Evolutionary conservation across 1,140 invertebrate species (phyloP).

Genomic region (Arctopsyche grandis): DNA sequence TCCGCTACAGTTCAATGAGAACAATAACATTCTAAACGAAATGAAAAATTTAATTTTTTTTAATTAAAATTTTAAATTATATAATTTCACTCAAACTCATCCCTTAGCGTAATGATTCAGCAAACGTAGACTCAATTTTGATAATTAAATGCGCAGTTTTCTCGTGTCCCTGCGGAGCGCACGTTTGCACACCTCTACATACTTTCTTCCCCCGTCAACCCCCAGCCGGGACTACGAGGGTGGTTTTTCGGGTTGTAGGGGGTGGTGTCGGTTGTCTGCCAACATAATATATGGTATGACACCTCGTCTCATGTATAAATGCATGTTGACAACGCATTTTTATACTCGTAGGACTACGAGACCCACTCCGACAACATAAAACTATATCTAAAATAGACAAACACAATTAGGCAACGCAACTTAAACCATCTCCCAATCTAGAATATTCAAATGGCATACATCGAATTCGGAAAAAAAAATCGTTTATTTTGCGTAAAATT

Average conservation of each 20-base stretch:
- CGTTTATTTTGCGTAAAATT: background rate
- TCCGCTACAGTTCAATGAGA: no score
- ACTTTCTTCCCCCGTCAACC: slow-evolving; percentile 10
- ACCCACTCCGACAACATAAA: background rate
- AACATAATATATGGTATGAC: slow-evolving; percentile 52
- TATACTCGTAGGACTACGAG: slow-evolving; percentile 9
- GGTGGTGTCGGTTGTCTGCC: slow-evolving; percentile 42
- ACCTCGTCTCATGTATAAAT: slow-evolving; percentile 54
- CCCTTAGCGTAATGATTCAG: background rate
- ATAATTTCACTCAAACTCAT: background rate
- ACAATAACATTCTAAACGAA: background rate
- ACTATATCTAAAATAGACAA: background rate
- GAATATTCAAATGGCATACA: background rate
- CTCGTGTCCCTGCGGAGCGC: background rate
- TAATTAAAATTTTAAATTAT: background rate
- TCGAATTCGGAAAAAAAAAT: background rate
- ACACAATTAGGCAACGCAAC: background rate
- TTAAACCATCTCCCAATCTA: background rate
- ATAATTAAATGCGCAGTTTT: slow-evolving; percentile 51
- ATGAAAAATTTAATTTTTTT: background rate
- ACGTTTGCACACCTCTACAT: background rate
- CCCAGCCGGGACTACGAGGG: background rate
- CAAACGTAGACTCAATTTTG: slow-evolving; percentile 45
- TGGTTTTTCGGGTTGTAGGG: background rate
- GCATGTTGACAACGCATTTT: slow-evolving; percentile 52